Base-by-base conservation (phyloP, 2,888 invertebrate genomes). In the Caenorhabditis macrosperma region DNA sequence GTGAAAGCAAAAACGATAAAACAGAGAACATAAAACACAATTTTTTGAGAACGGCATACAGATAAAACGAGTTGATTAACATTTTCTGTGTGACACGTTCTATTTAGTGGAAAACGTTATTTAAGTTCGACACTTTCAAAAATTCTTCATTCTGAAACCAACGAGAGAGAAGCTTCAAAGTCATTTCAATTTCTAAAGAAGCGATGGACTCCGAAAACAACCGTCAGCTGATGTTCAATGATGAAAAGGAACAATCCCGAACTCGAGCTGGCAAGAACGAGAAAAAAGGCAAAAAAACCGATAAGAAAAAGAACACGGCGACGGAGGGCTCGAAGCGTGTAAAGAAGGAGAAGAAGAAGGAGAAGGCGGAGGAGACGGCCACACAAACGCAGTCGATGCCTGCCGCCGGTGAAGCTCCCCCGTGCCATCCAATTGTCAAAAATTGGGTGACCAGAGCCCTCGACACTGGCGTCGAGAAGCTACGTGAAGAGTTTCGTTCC, bases 401-500 rank as follows among this genome's bases (percentile, higher is more conserved):
- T 17, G 26, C 52, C 1, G 22, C 59, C 30, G n/a, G n/a, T n/a
- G n/a, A n/a, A n/a, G n/a, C n/a, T n/a, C n/a, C n/a, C n/a, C 69
- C 55, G 38, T 41, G 59, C 7, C 71, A 78, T 67, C 79, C 79
- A 7, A 46, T 67, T 28, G 79, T 79, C 4, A 64, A 60, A 26
- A 38, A 61, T 38, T 79, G 74, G 74, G 78, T 81, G 4, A 50
- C 71, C 20, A 63, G 84, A 22, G 80, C 84, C 0, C 61, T 87
- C 54, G 81, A 83, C 46, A 78, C 72, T 60, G 87, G 87, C n/a
- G 82, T 87, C 0, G 59, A 54, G 10, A 78, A 66, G 1, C 79
- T 86, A 9, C 66, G 79, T 4, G 83, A 82, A 20, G 87, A 87
- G 55, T 87, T 84, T 68, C 71, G 78, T 4, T n/a, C n/a, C 15